Evolutionary conservation across 2,113 vertebrate genomes (phyloP).

Genomic region (Tetrax tetrax): DNA sequence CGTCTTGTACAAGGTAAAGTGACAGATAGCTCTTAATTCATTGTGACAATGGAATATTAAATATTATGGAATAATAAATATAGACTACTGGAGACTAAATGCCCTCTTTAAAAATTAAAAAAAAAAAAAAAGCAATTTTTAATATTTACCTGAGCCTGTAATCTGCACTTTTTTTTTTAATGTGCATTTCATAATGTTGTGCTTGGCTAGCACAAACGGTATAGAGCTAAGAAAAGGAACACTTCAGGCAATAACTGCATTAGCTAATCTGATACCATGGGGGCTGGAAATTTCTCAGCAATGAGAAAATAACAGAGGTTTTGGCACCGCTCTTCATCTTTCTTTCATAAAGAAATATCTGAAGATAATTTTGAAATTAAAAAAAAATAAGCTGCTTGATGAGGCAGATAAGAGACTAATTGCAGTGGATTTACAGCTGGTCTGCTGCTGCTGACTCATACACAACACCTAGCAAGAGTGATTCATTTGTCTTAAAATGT

Average conservation of each 20-base stretch:
- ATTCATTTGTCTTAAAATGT: neutral
- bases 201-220: neutral
- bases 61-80: neutral
- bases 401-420: neutral
- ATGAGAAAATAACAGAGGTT: conserved; percentile 21
- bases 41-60: neutral
- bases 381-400: neutral
- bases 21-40: neutral
- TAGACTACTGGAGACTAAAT: neutral
- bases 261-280: neutral
- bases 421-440: neutral
- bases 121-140: neutral
- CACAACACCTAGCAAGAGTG: neutral
- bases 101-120: neutral
- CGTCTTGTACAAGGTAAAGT: neutral
- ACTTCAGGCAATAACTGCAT: neutral
- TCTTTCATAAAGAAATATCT: neutral
- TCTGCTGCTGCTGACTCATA: neutral
- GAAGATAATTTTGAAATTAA: neutral
- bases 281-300: neutral
- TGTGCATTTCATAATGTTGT: neutral
- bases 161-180: neutral
- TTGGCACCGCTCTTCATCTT: neutral
- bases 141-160: neutral
- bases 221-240: neutral